Conservation (phyloP, 2,797 vertebrate species). For the Pempheris klunzingeri region DNA sequence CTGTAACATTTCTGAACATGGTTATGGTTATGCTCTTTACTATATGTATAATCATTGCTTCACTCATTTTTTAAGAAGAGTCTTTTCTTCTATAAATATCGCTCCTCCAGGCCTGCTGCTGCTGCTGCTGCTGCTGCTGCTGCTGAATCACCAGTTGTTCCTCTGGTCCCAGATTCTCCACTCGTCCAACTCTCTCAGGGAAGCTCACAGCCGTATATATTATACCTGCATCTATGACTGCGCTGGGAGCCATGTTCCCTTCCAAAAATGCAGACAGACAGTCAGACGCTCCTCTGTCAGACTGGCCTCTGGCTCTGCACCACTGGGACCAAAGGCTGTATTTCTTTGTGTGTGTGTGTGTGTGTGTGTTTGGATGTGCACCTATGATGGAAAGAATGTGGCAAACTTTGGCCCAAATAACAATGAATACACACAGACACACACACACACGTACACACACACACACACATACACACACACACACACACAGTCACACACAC, state of each 20-base stretch:
- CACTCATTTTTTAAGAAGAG: background rate
- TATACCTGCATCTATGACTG: constrained; percentile 50
- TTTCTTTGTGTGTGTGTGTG: constrained; percentile 7
- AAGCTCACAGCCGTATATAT: constrained; percentile 46
- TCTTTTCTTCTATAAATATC: constrained; percentile 16
- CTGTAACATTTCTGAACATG: background rate
- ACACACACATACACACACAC: no score
- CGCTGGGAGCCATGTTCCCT: constrained; percentile 58
- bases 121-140: constrained; percentile 41
- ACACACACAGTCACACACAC: no score
- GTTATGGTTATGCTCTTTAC: background rate
- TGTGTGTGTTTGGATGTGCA: constrained; percentile 7
- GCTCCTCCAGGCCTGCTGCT: constrained; percentile 13
- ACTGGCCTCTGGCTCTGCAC: constrained; percentile 40
- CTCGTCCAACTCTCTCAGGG: constrained; percentile 19
- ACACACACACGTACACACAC: no score
- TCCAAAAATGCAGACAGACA: constrained; percentile 51
- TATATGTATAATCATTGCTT: background rate
- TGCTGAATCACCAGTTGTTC: constrained; percentile 57
- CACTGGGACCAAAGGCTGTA: constrained; percentile 34
- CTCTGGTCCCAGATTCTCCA: constrained; percentile 42
- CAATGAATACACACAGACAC: no score
- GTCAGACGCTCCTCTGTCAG: constrained; percentile 53
- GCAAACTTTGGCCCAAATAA: no score
- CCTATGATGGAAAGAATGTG: no score